phyloP scores from a whole-genome alignment of 2,113 vertebrate species.

The Melanocharis versteri region DNA sequence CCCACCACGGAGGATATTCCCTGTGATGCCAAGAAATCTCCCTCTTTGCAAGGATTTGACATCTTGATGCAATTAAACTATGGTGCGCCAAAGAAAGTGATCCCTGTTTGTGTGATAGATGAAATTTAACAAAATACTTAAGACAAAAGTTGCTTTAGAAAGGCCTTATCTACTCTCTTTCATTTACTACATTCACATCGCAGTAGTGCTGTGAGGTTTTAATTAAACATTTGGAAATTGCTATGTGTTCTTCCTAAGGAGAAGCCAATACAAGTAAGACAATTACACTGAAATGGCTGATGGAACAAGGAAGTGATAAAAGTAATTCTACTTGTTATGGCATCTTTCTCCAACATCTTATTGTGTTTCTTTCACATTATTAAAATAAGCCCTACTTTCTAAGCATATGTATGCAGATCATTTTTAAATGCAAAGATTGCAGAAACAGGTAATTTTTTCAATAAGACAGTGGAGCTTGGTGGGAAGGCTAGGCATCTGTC shows the following conservation, averaged over 20 bases:
- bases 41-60: not conserved
- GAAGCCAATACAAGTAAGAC: conserved; percentile 16
- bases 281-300: conserved; percentile 30
- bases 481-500: conserved; percentile 19
- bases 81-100: not conserved
- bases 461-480: not conserved
- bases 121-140: not conserved
- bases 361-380: not conserved
- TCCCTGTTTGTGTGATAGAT: not conserved
- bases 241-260: conserved; percentile 3
- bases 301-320: conserved; percentile 16
- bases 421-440: conserved; percentile 8
- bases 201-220: not conserved
- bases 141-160: not conserved
- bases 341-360: not conserved
- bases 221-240: conserved; percentile 44
- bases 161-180: not conserved
- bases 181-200: not conserved
- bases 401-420: conserved; percentile 10
- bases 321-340: not conserved
- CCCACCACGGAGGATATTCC: not conserved
- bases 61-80: not conserved
- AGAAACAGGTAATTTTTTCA: not conserved
- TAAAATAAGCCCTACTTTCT: conserved; percentile 28
- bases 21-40: not conserved